These are phyloP conservation scores for Pristionchus exspectatus DNA, from an alignment of 2,888 invertebrate species.

Conservation along the genomic window DNA sequence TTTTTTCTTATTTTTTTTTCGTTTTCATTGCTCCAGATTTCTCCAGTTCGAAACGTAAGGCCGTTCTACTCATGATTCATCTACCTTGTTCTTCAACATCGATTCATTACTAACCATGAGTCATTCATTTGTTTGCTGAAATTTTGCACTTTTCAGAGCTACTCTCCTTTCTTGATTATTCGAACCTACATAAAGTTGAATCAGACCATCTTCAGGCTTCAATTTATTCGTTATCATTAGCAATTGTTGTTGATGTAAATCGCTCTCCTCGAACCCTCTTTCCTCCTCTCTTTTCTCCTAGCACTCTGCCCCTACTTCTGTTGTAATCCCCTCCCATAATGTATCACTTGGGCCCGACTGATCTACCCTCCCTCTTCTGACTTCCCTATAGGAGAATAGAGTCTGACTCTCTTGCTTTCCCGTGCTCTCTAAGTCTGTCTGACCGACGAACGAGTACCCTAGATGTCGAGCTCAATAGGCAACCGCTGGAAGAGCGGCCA, in stretches of 20 bases:
- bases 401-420: neutral
- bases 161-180: too few species aligned
- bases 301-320: neutral
- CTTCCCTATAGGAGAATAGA: neutral
- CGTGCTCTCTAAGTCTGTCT: neutral
- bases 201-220: neutral
- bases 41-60: too few species aligned
- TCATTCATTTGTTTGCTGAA: too few species aligned
- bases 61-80: neutral
- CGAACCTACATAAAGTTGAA: neutral
- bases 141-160: too few species aligned
- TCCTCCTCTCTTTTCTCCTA: conserved; percentile 10
- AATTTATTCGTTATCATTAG: neutral
- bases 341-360: conserved; percentile 7
- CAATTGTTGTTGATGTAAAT: neutral
- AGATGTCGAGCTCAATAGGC: neutral
- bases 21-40: too few species aligned
- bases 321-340: conserved; percentile 33
- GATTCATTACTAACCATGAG: too few species aligned
- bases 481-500: neutral
- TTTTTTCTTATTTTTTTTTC: neutral
- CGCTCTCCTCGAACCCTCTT: neutral
- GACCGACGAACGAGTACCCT: neutral
- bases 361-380: neutral
- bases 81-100: neutral